Conservation (phyloP, 53 echinoderm and acorn worm genomes). For the Pentamera pediparva region DNA sequence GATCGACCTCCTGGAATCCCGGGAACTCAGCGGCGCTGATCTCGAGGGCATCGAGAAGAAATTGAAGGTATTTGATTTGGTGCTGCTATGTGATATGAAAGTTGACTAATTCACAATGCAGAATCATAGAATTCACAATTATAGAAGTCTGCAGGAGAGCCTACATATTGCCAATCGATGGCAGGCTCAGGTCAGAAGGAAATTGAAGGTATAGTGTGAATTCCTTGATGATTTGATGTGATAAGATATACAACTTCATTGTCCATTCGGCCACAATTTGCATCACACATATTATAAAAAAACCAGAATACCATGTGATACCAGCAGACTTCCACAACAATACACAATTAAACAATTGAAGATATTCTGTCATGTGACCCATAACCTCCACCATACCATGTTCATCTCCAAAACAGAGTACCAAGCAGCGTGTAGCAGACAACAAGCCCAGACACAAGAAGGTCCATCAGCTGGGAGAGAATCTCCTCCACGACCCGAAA, state of each 20-base stretch:
- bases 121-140: background rate
- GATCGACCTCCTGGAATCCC: constrained; percentile 65
- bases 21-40: constrained; percentile 61
- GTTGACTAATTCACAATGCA: background rate
- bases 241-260: too few relatives aligned
- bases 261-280: too few relatives aligned
- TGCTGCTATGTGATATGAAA: background rate
- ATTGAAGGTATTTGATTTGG: constrained; percentile 90
- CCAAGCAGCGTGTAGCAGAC: constrained; percentile 75
- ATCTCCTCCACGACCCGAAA: constrained; percentile 81
- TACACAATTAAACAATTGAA: too few relatives aligned
- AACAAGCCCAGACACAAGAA: constrained; percentile 72
- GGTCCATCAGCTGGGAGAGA: constrained; percentile 80
- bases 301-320: too few relatives aligned
- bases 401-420: too few relatives aligned
- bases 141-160: background rate
- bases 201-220: background rate
- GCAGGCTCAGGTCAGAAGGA: background rate
- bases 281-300: too few relatives aligned
- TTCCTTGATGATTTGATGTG: background rate
- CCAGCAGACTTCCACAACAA: too few relatives aligned
- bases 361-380: background rate
- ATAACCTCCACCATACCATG: too few relatives aligned
- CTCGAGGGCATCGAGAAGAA: constrained; percentile 65
- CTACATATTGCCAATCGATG: background rate